Base-by-base conservation (phyloP, 2,888 invertebrate species). In the Cynaeus angustus region DNA sequence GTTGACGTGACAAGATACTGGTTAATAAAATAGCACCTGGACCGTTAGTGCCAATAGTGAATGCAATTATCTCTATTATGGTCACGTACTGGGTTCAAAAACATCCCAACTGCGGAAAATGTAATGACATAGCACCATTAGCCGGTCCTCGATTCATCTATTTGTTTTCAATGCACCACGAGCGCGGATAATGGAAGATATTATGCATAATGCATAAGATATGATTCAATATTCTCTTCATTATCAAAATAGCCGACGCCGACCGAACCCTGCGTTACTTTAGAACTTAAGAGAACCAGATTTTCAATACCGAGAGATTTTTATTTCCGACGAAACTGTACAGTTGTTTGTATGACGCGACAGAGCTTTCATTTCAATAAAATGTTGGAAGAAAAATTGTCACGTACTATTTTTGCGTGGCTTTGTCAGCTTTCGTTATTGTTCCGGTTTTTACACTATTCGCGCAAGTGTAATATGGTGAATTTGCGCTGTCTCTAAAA, bases 201-300 rank as follows among this genome's bases (percentile, higher is more conserved):
- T 59, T 45, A 48, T 61, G 61, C 61, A 61, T 61, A 50, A 61
- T 61, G 61, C 61, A 61, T 61, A 26, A 21, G 38, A 37, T 50
- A 61, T 61, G 61, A 61, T 61, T 61, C 38, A 50, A 61, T 61
- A 61, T 61, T 61, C 61, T 21, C 26, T 61, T 61, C 48, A 61
- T 61, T 61, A 61, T 61, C 61, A 50, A 61, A 61, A 61, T 38
- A 45, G 59, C 21, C 43, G 12, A 56, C 41, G 41, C 43, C 43
- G 12, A 38, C 56, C 16, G 21, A 12, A 43, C 12, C 37, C 41
- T 38, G 12, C 28, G 21, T 43, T 56, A 28, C 21, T 56, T 56
- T 26, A 10, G 12, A 56, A 41, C 26, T 56, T 14, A 41, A 56
- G 21, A 13, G 8, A 21, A n/a, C n/a, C 13, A 12, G 37, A 41